A percentile compares a stretch with the other conserved stretches of the same genome.
Conservation (phyloP, 2,888 invertebrate genomes). For the Diplolepis rosae region DNA sequence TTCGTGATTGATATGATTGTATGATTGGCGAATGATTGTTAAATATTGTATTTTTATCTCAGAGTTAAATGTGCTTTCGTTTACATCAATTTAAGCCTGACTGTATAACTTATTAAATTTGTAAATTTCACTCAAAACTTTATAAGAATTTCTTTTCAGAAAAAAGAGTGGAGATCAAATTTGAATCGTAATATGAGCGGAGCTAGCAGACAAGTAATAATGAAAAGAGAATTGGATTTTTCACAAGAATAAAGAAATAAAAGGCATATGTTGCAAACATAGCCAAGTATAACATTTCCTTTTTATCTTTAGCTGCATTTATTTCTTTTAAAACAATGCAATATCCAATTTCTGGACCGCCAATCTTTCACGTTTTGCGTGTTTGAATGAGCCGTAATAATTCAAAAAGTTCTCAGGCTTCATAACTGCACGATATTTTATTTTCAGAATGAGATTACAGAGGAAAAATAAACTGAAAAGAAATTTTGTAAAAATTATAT, state of each 20-base stretch:
- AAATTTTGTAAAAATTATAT: neutral
- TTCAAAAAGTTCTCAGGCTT: neutral
- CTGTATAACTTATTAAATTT: too few species aligned
- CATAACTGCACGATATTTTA: neutral
- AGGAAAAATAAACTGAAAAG: neutral
- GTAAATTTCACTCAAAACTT: neutral
- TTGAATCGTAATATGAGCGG: too few species aligned
- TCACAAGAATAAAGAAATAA: neutral
- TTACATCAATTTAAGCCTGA: neutral
- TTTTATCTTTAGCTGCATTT: neutral
- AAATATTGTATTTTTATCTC: too few species aligned
- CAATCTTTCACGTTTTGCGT: constrained; percentile 9
- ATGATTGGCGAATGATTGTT: too few species aligned
- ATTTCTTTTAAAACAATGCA: constrained; percentile 11
- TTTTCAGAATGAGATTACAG: neutral
- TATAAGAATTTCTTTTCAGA: too few species aligned
- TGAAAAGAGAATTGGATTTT: neutral
- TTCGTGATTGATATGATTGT: neutral
- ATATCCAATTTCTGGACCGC: constrained; percentile 25
- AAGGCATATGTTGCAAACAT: neutral
- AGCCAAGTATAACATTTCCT: neutral
- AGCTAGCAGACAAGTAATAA: too few species aligned
- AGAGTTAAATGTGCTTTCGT: neutral
- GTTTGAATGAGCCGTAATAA: neutral
- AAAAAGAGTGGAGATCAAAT: too few species aligned